Base-by-base conservation (phyloP, 2,888 invertebrate genomes). In the Caradrina clavipalpis region DNA sequence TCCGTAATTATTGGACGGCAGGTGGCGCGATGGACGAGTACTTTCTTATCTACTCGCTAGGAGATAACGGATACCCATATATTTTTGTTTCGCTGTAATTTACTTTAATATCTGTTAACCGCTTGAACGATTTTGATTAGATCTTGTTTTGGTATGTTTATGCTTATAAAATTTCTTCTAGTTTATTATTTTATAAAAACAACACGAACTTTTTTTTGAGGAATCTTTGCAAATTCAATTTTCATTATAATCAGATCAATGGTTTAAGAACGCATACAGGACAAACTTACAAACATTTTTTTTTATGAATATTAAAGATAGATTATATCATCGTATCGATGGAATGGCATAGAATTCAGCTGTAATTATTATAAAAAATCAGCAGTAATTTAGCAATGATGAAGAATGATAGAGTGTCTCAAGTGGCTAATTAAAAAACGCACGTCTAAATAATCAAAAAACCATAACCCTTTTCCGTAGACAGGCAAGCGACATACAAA, bases 1-100 rank as follows among this genome's bases (percentile, higher is more conserved):
- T 91, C 93, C 88, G 91, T 93, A 91, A 93, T 93, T 94, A 94
- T 91, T 89, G 87, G 88, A 89, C 78, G 88, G 92, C 94, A 95
- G 95, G 95, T 95, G 95, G 93, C 84, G 55, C 72, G 89, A 88
- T n/a, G n/a, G n/a, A n/a, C n/a, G n/a, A n/a, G 88, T 75, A 89
- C 90, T 90, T 90, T 90, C 83, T 89, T 90, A 91, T 91, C 89
- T 90, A 88, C 89, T 86, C 87, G 88, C 88, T 86, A 84, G 83
- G 63, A 89, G 83, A 87, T 88, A 90, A 88, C 91, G 90, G 92
- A 88, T 88, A 87, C 85, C 86, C 84, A 74, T 73, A 80, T 82
- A 81, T 82, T 87, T 82, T 85, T 83, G 81, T 86, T 76, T 76
- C 69, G 35, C 59, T 76, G 76, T 78, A 70, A 84, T 82, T 78